phyloP scores from a whole-genome alignment of 2,888 invertebrate species.

The Sarcophaga caerulescens region DNA sequence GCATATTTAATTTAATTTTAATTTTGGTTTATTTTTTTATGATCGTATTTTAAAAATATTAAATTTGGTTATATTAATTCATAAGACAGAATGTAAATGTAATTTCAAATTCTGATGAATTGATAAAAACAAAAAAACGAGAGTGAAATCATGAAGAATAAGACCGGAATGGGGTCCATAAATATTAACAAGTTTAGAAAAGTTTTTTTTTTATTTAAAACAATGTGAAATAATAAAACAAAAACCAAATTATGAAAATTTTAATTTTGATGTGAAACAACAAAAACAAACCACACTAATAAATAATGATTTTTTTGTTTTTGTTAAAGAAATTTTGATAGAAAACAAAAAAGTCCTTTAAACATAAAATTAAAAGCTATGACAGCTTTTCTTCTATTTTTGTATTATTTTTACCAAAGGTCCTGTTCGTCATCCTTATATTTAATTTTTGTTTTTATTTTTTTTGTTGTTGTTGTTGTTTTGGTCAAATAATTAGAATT shows the following conservation, averaged over 20 bases:
- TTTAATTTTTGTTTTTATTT: not conserved
- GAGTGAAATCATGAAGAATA: not conserved
- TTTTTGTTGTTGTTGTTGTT: not conserved
- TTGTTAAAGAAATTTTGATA: not conserved
- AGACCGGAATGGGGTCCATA: not conserved
- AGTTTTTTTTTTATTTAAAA: not conserved
- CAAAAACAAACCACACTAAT: constrained; percentile 25
- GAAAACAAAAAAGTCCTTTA: not conserved
- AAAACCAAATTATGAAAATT: not conserved
- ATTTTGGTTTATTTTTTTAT: constrained; percentile 13
- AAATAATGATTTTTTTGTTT: constrained; percentile 17
- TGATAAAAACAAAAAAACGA: not conserved
- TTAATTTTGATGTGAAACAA: constrained; percentile 11
- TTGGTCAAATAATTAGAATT: constrained; percentile 49
- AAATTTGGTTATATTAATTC: constrained; percentile 1
- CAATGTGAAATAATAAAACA: not conserved
- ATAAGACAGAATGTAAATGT: not conserved
- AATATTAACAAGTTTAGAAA: constrained; percentile 15
- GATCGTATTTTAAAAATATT: not conserved
- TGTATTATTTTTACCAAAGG: not conserved
- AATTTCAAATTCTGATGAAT: constrained; percentile 2
- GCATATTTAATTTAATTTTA: not conserved
- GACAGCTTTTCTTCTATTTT: constrained; percentile 11
- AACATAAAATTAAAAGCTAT: constrained; percentile 39
- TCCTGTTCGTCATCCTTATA: not conserved